A percentile compares a stretch with the other conserved stretches of the same genome.
phyloP scores from a whole-genome alignment of 1,140 invertebrate species.

The Samia ricini region DNA sequence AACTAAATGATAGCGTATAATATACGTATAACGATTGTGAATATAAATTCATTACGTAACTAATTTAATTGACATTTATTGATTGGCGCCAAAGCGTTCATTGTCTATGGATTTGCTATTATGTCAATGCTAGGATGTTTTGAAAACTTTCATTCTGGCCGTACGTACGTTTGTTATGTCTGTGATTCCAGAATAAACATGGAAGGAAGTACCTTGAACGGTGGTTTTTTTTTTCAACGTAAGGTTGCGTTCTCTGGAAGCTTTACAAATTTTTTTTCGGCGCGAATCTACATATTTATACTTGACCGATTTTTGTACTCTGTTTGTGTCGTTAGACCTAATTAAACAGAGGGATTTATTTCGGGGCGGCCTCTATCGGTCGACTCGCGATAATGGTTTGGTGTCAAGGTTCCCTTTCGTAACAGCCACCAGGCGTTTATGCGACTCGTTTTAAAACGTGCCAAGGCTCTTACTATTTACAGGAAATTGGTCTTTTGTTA shows the following conservation, averaged over 20 bases:
- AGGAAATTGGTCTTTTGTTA: constrained; percentile 43
- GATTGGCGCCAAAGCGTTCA: constrained; percentile 35
- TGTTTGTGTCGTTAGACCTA: constrained; percentile 44
- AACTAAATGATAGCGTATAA: background rate
- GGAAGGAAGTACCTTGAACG: background rate
- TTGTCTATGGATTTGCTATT: constrained; percentile 37
- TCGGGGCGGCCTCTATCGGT: constrained; percentile 63
- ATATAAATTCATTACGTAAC: constrained; percentile 5
- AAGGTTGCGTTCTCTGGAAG: constrained; percentile 52
- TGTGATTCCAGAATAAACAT: background rate
- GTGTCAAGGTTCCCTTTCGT: constrained; percentile 72
- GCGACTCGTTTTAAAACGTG: constrained; percentile 49
- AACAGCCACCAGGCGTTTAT: constrained; percentile 35
- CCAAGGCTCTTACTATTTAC: constrained; percentile 60
- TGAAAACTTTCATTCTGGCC: constrained; percentile 31
- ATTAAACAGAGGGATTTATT: constrained; percentile 61
- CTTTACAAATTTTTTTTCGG: constrained; percentile 52
- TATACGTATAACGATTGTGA: background rate
- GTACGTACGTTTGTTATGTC: constrained; percentile 36
- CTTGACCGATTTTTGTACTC: constrained; percentile 69
- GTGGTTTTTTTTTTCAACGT: constrained; percentile 22
- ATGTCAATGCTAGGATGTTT: constrained; percentile 40
- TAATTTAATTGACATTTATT: constrained; percentile 19
- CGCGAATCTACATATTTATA: constrained; percentile 41
- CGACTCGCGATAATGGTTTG: constrained; percentile 66